Base-by-base conservation (phyloP, 2,113 vertebrate species). In the Anhinga anhinga region DNA sequence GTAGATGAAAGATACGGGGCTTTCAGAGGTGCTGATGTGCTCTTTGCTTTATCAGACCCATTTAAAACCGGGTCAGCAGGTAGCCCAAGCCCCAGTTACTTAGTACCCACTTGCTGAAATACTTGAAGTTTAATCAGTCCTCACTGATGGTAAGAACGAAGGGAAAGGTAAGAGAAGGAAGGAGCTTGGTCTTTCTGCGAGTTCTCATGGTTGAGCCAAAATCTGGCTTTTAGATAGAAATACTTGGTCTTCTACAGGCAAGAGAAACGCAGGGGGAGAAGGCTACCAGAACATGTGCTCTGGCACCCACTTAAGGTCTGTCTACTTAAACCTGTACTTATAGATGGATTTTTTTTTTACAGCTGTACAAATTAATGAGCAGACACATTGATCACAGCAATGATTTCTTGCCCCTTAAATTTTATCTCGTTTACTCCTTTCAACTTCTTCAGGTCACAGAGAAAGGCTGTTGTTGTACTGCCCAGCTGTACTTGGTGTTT, bases 1-100 rank as follows among this genome's bases (percentile, higher is more conserved):
- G 15, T 1, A 73, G 40, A 13, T 11, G 1, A 15, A 16, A 23
- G 34, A 26, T 8, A 18, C 42, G 30, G 45, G 29, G 30, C 27
- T 47, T 23, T 30, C 2, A 5, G 26, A 10, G 20, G 23, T 3
- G 18, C 16, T 2, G 15, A 17, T 2, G 3, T 0, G 4, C 36
- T 71, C 44, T 36, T 13, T 26, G 49, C 25, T 59, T 29, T 18
- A 10, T 15, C 32, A 9, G 15, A 23, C 30, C 47, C 12, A 1
- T 32, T 15, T 22, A 21, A 29, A 61, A 34, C 26, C 22, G 45
- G 58, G 15, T 12, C 26, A 9, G 18, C 17, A 30, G 7, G 17
- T 3, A 61, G 50, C 7, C 44, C 42, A 20, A 44, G 38, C 47
- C 15, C 4, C 7, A 2, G 56, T 20, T 38, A 45, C 44, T 45